Evolutionary conservation across 2,888 invertebrate species (phyloP).

Genomic region (Coenonympha glycerion): DNA sequence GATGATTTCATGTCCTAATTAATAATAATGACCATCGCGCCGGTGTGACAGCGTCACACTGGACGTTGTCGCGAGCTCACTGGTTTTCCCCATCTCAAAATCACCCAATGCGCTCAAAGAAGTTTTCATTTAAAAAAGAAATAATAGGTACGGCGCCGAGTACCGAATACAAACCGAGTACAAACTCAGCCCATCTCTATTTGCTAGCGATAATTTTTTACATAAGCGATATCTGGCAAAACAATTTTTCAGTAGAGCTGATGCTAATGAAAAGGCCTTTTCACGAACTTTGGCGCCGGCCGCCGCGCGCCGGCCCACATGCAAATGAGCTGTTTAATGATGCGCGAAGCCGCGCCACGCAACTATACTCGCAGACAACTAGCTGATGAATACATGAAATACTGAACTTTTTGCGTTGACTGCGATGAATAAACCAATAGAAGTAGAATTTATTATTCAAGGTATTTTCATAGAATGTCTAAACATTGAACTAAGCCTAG

Average conservation of each 20-base stretch:
- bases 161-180: no score
- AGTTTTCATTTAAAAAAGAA: no score
- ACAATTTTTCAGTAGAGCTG: conserved; percentile 66
- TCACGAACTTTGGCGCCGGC: conserved; percentile 72
- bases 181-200: no score
- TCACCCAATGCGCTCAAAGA: no score
- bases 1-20: no score
- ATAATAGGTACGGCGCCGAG: no score
- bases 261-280: conserved; percentile 73
- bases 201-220: conserved; percentile 22
- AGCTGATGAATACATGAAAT: conserved; percentile 19
- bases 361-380: conserved; percentile 20
- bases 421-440: not conserved
- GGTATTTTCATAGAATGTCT: not conserved
- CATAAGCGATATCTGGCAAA: conserved; percentile 48
- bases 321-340: conserved; percentile 68
- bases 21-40: no score
- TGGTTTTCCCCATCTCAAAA: no score
- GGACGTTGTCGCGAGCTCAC: no score
- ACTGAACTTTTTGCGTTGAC: not conserved
- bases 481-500: no score
- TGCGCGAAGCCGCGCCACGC: conserved; percentile 54
- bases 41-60: no score
- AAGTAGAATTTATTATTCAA: not conserved
- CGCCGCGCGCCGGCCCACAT: conserved; percentile 64